Evolutionary conservation across 2,113 vertebrate species (phyloP).

Genomic region (Myodes glareolus): DNA sequence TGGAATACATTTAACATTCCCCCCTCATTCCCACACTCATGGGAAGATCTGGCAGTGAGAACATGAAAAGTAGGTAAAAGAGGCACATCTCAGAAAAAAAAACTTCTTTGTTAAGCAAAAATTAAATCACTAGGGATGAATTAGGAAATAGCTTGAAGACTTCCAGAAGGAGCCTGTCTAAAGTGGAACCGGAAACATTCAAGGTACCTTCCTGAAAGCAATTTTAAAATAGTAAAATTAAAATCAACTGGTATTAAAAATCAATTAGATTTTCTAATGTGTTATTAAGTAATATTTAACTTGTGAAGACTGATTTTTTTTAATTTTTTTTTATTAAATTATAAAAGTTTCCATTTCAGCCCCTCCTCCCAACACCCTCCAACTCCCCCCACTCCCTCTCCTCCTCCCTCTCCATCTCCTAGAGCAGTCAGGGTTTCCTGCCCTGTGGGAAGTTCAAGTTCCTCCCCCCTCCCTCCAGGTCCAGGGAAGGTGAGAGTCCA

Average conservation of each 20-base stretch:
- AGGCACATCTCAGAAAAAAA: conserved; percentile 51
- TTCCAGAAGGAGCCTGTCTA: conserved; percentile 45
- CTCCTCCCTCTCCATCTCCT: too few relatives aligned
- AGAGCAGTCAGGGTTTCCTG: too few relatives aligned
- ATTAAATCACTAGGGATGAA: conserved; percentile 54
- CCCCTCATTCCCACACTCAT: not conserved
- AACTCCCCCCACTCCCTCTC: too few relatives aligned
- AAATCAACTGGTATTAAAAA: conserved; percentile 21
- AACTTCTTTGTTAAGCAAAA: conserved; percentile 55
- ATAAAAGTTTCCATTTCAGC: too few relatives aligned
- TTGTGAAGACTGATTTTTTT: conserved; percentile 12
- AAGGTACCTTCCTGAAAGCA: not conserved
- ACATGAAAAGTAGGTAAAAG: conserved; percentile 12
- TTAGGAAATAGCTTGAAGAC: conserved; percentile 42
- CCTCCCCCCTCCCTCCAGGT: too few relatives aligned
- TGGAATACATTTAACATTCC: not conserved
- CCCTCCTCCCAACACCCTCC: too few relatives aligned
- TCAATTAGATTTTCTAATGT: not conserved
- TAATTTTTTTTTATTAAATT: too few relatives aligned
- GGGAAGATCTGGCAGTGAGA: not conserved
- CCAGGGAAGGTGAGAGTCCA: too few relatives aligned
- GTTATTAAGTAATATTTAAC: conserved; percentile 24
- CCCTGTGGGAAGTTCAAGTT: too few relatives aligned
- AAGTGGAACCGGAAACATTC: conserved; percentile 60
- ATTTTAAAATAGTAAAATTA: conserved; percentile 34